These are phyloP conservation scores for Musca vetustissima DNA, from an alignment of 1,140 invertebrate genomes.

Conservation along the genomic window DNA sequence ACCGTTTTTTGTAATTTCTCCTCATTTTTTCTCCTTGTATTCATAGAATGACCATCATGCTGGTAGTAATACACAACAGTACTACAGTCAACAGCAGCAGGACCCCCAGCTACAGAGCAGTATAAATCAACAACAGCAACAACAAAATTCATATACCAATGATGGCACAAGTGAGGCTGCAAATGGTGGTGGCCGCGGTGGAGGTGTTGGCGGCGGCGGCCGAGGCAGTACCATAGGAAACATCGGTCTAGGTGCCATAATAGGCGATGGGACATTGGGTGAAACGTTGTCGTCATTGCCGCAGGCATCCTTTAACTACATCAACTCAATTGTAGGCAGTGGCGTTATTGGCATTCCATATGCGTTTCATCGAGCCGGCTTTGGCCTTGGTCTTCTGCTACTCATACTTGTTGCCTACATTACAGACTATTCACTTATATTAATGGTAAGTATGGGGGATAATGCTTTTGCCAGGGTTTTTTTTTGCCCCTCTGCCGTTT, in stretches of 20 bases:
- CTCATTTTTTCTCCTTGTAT: slow-evolving; percentile 20
- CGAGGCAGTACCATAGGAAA: slow-evolving; percentile 10
- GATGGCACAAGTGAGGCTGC: slow-evolving; percentile 3
- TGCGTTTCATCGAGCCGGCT: slow-evolving; percentile 78
- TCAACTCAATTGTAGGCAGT: slow-evolving; percentile 90
- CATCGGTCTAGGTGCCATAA: too few relatives aligned
- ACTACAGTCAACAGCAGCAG: slow-evolving; percentile 36
- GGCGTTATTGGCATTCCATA: slow-evolving; percentile 90
- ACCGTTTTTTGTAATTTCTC: neutral
- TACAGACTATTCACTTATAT: slow-evolving; percentile 82
- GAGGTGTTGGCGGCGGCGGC: neutral
- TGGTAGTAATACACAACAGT: slow-evolving; percentile 19
- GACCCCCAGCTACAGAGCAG: slow-evolving; percentile 36
- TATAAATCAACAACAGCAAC: slow-evolving; percentile 32
- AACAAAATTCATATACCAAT: slow-evolving; percentile 37
- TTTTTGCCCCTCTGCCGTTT: neutral
- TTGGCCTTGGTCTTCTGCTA: slow-evolving; percentile 74
- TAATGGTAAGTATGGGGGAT: slow-evolving; percentile 67
- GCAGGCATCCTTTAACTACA: slow-evolving; percentile 88
- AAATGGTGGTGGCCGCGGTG: neutral
- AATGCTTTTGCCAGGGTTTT: neutral
- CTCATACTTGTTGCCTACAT: slow-evolving; percentile 75
- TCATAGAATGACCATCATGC: slow-evolving; percentile 48
- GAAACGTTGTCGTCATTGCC: slow-evolving; percentile 60
- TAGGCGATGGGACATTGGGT: slow-evolving; percentile 28